A percentile compares a stretch with the other conserved stretches of the same genome.
These are phyloP conservation scores for Vanessa atalanta DNA, from an alignment of 1,140 invertebrate genomes.

Conservation along the genomic window DNA sequence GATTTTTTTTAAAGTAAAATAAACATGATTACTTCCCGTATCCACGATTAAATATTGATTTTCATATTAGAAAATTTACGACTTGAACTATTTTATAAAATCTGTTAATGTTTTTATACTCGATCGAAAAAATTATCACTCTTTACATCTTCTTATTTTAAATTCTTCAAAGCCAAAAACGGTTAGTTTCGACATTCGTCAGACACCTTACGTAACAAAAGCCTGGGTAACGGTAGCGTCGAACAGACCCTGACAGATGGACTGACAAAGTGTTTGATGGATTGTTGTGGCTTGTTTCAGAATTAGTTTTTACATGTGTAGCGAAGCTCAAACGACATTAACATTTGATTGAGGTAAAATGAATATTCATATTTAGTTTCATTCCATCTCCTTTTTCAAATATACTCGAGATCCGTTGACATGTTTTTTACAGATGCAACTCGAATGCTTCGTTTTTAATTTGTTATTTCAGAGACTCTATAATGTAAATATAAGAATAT, in stretches of 20 bases:
- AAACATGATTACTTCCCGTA: too few relatives aligned
- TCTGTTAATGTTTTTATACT: too few relatives aligned
- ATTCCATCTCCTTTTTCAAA: too few relatives aligned
- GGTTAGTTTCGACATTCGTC: slow-evolving; percentile 14
- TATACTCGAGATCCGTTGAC: too few relatives aligned
- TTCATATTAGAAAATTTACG: neutral
- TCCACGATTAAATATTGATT: too few relatives aligned
- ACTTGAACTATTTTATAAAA: neutral
- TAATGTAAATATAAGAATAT: too few relatives aligned
- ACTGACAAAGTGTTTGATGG: slow-evolving; percentile 46
- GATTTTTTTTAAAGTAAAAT: neutral
- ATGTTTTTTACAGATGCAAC: too few relatives aligned
- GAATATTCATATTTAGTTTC: too few relatives aligned
- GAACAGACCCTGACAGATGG: slow-evolving; percentile 25
- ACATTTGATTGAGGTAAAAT: neutral
- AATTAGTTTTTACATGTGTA: slow-evolving; percentile 21
- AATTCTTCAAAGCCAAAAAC: neutral
- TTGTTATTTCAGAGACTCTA: too few relatives aligned
- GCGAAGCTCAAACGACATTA: neutral
- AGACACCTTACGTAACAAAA: slow-evolving; percentile 34
- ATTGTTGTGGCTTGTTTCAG: slow-evolving; percentile 40
- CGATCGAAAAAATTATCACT: too few relatives aligned
- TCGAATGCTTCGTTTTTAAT: too few relatives aligned
- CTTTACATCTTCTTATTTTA: neutral
- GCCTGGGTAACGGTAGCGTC: slow-evolving; percentile 39